Conservation (phyloP, 1,140 invertebrate genomes). For the Drosophila parvula region DNA sequence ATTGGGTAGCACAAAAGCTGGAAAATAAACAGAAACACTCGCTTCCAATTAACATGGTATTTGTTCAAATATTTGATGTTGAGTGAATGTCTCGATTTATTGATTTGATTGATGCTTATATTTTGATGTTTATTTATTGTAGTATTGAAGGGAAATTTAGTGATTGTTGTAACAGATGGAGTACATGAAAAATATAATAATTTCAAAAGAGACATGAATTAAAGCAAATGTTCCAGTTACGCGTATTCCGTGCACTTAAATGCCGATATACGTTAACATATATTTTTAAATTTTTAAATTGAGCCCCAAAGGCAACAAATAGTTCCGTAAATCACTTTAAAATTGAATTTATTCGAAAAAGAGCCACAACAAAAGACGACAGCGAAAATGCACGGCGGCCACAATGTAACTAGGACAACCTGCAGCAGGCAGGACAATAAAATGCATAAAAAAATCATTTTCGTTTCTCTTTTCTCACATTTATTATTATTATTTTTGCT, state of each 20-base stretch:
- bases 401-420: constrained; percentile 57
- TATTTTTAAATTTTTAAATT: background rate
- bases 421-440: constrained; percentile 50
- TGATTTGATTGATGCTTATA: constrained; percentile 6
- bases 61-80: constrained; percentile 15
- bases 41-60: constrained; percentile 28
- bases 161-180: background rate
- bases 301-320: background rate
- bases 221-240: background rate
- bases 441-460: constrained; percentile 47
- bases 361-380: constrained; percentile 39
- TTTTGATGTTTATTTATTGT: background rate
- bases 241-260: background rate
- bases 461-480: constrained; percentile 17
- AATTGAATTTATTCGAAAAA: constrained; percentile 17
- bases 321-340: constrained; percentile 16
- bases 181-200: background rate
- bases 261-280: background rate
- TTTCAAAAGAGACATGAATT: background rate
- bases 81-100: background rate
- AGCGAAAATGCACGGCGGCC: constrained; percentile 39
- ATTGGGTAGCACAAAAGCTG: constrained; percentile 38
- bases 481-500: constrained; percentile 60
- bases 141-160: background rate
- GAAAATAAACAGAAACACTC: constrained; percentile 17